Conservation (phyloP, 2,888 invertebrate species). For the Coelogynopora nodosa region DNA sequence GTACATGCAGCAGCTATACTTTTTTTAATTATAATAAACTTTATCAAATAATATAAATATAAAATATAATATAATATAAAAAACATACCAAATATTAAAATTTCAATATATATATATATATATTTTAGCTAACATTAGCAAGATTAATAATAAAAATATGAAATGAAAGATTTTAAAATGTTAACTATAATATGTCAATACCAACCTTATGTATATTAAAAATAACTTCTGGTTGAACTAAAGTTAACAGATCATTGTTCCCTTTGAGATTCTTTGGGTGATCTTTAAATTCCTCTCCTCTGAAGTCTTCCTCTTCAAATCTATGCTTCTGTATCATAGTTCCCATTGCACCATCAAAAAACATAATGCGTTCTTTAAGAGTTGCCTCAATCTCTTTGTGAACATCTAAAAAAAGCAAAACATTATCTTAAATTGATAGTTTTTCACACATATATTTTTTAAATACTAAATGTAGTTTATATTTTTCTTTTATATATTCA, state of each 20-base stretch:
- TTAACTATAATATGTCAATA: background rate
- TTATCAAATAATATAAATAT: background rate
- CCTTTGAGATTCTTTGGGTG: slow-evolving; percentile 64
- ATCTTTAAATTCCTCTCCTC: slow-evolving; percentile 62
- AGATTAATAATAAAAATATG: too few relatives aligned
- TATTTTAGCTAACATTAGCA: too few relatives aligned
- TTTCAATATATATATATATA: too few relatives aligned
- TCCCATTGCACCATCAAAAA: slow-evolving; percentile 67
- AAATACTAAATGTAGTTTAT: too few relatives aligned
- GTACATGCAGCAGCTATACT: too few relatives aligned
- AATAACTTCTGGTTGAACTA: slow-evolving; percentile 65
- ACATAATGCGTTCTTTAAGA: slow-evolving; percentile 62
- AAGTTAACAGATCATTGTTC: slow-evolving; percentile 65
- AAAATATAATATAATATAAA: too few relatives aligned
- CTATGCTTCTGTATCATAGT: slow-evolving; percentile 66
- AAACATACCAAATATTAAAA: too few relatives aligned
- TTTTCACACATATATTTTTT: too few relatives aligned
- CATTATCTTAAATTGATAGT: too few relatives aligned
- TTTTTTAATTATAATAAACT: background rate
- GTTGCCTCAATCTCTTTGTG: slow-evolving; percentile 46
- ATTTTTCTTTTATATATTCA: too few relatives aligned
- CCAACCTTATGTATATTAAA: slow-evolving; percentile 64
- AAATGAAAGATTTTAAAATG: background rate
- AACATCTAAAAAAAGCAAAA: slow-evolving; percentile 48
- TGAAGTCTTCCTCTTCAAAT: slow-evolving; percentile 65